A percentile compares a stretch with the other conserved stretches of the same genome.
phyloP scores from a whole-genome alignment of 2,113 vertebrate genomes.

The Sardina pilchardus region DNA sequence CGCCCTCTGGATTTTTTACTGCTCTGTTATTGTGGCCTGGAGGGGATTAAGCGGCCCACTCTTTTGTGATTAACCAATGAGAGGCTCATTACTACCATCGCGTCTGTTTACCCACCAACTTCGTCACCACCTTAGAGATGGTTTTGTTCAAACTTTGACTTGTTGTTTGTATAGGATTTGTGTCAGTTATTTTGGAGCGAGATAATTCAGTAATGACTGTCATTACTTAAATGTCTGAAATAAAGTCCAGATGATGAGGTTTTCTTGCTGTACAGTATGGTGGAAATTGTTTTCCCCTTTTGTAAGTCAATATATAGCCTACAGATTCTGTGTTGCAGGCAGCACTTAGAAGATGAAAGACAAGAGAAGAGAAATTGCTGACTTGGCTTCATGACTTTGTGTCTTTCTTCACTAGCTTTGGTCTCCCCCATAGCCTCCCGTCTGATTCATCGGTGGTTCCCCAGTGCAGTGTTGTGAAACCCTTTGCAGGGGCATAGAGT shows the following conservation, averaged over 20 bases:
- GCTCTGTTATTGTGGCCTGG: conserved; percentile 41
- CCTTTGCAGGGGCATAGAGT: not conserved
- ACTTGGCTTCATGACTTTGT: not conserved
- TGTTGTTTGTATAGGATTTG: conserved; percentile 5
- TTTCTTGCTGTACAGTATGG: not conserved
- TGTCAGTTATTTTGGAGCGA: conserved; percentile 9
- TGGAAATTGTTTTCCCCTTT: not conserved
- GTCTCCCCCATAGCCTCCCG: not conserved
- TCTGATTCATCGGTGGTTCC: not conserved
- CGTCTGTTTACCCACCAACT: conserved; percentile 24
- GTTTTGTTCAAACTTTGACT: not conserved
- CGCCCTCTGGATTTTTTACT: conserved; percentile 40
- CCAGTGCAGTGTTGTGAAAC: not conserved
- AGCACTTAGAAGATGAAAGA: not conserved
- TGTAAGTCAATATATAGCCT: not conserved
- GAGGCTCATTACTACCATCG: conserved; percentile 18
- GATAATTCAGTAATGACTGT: conserved; percentile 14
- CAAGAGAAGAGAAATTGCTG: not conserved
- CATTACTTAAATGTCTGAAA: conserved; percentile 9
- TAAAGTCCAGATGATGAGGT: conserved; percentile 5
- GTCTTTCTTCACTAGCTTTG: not conserved
- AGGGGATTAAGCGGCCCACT: conserved; percentile 29
- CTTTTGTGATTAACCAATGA: conserved; percentile 45
- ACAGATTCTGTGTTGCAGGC: not conserved
- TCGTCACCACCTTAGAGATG: conserved; percentile 10